Evolutionary conservation across 1,140 invertebrate genomes (phyloP), one percentile per base, ranked within the genome.

Genomic region (Rhopalosiphum maidis): DNA sequence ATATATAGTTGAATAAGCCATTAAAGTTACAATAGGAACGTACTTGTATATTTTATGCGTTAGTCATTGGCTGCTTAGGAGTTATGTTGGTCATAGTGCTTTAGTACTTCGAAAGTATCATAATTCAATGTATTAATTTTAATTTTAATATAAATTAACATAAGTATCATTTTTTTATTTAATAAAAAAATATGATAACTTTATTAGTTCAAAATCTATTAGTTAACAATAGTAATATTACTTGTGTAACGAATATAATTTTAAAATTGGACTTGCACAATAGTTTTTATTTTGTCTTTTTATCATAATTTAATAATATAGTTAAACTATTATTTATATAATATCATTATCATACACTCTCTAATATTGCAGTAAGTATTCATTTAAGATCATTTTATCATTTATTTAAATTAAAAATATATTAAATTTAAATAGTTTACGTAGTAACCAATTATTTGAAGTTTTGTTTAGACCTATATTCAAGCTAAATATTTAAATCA

Each of bases 221-320:
- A 43, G 8, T 85, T 25, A 86, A 46, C 41, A 86, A 86, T 43
- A 46, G 4, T 46, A 46, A 51, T 88, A 54, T 88, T 18, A 48
- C n/a, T 88, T 88, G 87, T 88, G 87, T 88, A 88, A 88, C 8
- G 87, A 88, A 88, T 43, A 88, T 88, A 51, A n/a, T 77, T 77
- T 88, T 8, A 35, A 54, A 88, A 88, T 88, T 88, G n/a, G 48
- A 88, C 87, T 88, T 88, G 87, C 87, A 89, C 88, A 89, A 54
- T 35, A n/a, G 48, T 48, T 54, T 89, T 51, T 88, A 22, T 88
- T 54, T 54, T 54, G 25, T 89, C 23, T 51, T 35, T 89, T 54
- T 86, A 46, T 41, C 41, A 41, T 41, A 41, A 41, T 41, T 41
- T 41, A 41, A 41, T 41, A 41, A 41, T 37, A 23, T 43, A 25